phyloP scores from a whole-genome alignment of 2,888 invertebrate genomes.

The Sepiola atlantica region DNA sequence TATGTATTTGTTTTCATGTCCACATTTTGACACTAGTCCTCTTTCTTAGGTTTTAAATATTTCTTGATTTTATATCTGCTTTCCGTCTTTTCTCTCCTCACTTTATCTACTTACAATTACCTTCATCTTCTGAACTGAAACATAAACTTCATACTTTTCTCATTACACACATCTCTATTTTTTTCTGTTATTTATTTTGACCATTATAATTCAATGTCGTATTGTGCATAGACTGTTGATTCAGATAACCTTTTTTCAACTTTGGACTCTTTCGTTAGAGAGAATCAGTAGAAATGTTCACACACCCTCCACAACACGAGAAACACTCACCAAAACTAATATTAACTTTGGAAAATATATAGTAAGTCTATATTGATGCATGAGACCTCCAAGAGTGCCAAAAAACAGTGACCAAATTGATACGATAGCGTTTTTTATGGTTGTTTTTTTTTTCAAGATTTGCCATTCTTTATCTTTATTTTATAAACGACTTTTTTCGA shows the following conservation, averaged over 20 bases:
- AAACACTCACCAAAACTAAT: not conserved
- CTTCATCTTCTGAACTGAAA: not conserved
- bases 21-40: not conserved
- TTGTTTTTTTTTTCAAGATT: not conserved
- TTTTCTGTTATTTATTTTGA: not conserved
- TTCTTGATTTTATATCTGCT: not conserved
- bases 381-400: not conserved
- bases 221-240: not conserved
- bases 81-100: not conserved
- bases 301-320: not conserved
- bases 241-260: not conserved
- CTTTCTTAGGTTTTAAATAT: not conserved
- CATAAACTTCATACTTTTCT: not conserved
- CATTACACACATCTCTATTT: not conserved
- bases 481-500: not conserved
- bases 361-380: not conserved
- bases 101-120: not conserved
- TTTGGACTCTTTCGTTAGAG: not conserved
- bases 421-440: not conserved
- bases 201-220: not conserved
- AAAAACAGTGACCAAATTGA: not conserved
- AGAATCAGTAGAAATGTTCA: not conserved
- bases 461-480: slow-evolving; percentile 11
- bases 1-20: too few species aligned
- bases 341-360: not conserved